phyloP scores from a whole-genome alignment of 1,140 invertebrate species.

The Papilio helenus region DNA sequence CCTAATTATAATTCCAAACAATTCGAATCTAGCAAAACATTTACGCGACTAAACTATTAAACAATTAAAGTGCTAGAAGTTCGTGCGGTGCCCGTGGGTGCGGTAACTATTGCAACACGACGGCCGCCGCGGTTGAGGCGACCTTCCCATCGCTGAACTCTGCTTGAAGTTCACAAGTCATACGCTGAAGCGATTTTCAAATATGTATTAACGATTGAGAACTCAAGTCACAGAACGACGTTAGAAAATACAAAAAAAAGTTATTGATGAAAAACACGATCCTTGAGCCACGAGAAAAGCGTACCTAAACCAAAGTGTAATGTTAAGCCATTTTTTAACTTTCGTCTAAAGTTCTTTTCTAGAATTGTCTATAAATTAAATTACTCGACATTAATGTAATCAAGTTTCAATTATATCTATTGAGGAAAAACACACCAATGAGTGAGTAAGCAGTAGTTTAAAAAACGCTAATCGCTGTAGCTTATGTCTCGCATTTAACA shows the following conservation, averaged over 20 bases:
- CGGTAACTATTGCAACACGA: conserved; percentile 16
- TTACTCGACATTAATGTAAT: no score
- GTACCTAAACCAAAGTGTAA: no score
- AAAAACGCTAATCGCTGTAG: neutral
- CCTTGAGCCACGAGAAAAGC: no score
- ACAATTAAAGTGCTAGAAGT: conserved; percentile 10
- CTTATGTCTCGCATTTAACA: neutral
- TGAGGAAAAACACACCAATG: neutral
- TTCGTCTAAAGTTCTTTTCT: no score
- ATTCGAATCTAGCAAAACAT: neutral
- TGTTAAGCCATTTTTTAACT: no score
- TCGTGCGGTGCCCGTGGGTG: conserved; percentile 5
- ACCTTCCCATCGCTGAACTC: conserved; percentile 13
- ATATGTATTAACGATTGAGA: no score
- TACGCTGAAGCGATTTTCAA: neutral
- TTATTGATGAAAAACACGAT: no score
- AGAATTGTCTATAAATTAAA: no score
- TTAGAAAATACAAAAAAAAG: no score
- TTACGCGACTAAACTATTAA: conserved; percentile 17
- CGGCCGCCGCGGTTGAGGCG: neutral
- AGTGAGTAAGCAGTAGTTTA: neutral
- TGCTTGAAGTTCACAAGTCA: neutral
- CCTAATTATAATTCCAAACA: conserved; percentile 6
- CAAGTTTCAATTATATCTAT: no score
- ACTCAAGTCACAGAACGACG: no score